These are phyloP conservation scores for Crotalus tigris DNA, from an alignment of 2,113 vertebrate genomes.

Conservation along the genomic window DNA sequence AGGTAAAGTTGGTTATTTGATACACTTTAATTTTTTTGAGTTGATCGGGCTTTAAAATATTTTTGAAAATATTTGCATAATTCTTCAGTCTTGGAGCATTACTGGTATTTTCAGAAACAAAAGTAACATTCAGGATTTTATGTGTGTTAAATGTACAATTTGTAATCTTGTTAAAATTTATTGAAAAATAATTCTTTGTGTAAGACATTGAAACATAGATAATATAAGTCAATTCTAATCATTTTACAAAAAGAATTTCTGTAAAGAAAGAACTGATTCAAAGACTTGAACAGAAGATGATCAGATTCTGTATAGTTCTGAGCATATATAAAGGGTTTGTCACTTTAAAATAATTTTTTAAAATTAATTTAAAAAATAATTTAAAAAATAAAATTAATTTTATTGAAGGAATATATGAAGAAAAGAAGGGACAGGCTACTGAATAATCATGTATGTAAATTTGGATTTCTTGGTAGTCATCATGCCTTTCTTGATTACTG, in stretches of 20 bases:
- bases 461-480: not conserved
- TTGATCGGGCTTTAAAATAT: slow-evolving; percentile 5
- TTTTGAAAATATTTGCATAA: not conserved
- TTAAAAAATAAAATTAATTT: not conserved
- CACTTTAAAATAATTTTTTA: not conserved
- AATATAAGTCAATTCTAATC: not conserved
- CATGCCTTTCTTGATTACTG: fast-evolving
- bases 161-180: not conserved
- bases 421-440: not conserved
- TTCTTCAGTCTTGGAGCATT: not conserved
- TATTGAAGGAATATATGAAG: not conserved
- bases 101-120: not conserved
- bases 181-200: not conserved
- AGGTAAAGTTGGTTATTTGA: not conserved
- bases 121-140: not conserved
- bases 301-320: not conserved
- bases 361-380: not conserved
- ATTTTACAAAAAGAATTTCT: not conserved
- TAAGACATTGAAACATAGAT: not conserved
- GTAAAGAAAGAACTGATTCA: not conserved
- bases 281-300: not conserved
- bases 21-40: not conserved
- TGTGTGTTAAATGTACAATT: not conserved
- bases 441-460: not conserved
- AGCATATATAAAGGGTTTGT: not conserved